phyloP scores from a whole-genome alignment of 2,888 invertebrate species.

The Tricholauxania praeusta region DNA sequence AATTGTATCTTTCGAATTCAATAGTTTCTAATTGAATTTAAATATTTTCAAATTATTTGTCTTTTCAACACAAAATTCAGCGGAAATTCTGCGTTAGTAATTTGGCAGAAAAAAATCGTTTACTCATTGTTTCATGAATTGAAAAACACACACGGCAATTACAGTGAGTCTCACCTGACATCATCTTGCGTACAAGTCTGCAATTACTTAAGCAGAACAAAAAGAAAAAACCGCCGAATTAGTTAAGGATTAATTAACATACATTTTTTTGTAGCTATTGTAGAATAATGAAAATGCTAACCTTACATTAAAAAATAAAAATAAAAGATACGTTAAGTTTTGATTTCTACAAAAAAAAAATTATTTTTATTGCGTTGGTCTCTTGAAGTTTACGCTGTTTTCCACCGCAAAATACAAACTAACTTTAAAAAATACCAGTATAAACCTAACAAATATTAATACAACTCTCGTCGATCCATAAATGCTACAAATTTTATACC shows the following conservation, averaged over 20 bases:
- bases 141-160: conserved; percentile 35
- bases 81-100: conserved; percentile 29
- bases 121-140: conserved; percentile 33
- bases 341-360: no score
- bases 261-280: conserved; percentile 21
- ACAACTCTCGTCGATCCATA: no score
- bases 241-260: conserved; percentile 55
- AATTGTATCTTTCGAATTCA: conserved; percentile 19
- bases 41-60: conserved; percentile 8
- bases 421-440: no score
- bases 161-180: conserved; percentile 60
- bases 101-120: conserved; percentile 35
- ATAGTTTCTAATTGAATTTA: conserved; percentile 29
- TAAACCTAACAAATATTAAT: no score
- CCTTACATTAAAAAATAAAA: not conserved
- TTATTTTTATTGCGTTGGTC: no score
- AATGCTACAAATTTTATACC: conserved; percentile 22
- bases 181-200: conserved; percentile 66
- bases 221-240: conserved; percentile 66
- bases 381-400: no score
- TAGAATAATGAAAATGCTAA: conserved; percentile 31
- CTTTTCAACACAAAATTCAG: conserved; percentile 31
- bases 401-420: no score
- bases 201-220: conserved; percentile 69
- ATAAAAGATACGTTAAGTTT: not conserved